Evolutionary conservation across 2,113 vertebrate species (phyloP).

Genomic region (Charina bottae): DNA sequence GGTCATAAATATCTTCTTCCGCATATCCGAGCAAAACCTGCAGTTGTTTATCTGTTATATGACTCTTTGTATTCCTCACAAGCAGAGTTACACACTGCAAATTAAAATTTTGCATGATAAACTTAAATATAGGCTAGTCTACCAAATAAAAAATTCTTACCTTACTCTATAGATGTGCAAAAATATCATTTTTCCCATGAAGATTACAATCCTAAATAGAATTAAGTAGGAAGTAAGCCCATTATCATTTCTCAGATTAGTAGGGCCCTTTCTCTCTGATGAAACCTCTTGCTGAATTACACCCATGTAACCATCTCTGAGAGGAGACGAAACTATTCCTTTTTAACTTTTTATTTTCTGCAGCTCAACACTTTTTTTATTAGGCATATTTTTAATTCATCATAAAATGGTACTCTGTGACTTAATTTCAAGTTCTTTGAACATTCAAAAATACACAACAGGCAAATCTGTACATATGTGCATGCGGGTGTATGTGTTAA

Average conservation of each 20-base stretch:
- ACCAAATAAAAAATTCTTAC: neutral
- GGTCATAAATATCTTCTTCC: slow-evolving; percentile 96
- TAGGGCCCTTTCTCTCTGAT: neutral
- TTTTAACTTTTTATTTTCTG: neutral
- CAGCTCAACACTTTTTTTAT: neutral
- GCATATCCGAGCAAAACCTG: slow-evolving; percentile 94
- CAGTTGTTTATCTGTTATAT: slow-evolving; percentile 88
- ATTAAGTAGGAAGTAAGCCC: neutral
- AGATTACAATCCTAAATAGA: neutral
- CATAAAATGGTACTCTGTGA: neutral
- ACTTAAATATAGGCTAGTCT: neutral
- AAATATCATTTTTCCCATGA: neutral
- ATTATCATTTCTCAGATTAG: neutral
- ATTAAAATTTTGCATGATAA: slow-evolving; percentile 39
- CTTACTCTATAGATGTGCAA: neutral
- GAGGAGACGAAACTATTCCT: neutral
- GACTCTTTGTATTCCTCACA: slow-evolving; percentile 83
- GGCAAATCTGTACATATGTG: neutral
- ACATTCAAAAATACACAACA: neutral
- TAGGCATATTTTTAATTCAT: neutral
- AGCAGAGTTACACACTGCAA: slow-evolving; percentile 88
- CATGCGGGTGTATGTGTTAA: neutral
- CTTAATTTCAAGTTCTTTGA: neutral
- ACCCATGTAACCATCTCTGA: neutral
- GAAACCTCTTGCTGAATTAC: neutral